Conservation (phyloP, 2,888 invertebrate genomes). For the Pterostichus niger region DNA sequence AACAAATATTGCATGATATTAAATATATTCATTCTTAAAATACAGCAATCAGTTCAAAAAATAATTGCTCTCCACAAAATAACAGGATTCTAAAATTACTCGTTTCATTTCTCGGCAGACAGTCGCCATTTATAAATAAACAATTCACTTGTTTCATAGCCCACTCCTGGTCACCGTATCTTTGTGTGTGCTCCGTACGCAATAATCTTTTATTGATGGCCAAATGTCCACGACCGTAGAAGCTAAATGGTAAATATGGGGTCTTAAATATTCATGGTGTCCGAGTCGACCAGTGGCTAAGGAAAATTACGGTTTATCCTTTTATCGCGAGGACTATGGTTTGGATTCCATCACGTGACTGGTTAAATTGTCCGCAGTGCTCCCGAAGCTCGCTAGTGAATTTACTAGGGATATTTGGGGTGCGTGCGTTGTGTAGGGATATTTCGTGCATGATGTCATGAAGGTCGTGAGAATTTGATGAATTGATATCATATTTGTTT, state of each 20-base stretch:
- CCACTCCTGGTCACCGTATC: slow-evolving; percentile 20
- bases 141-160: slow-evolving; percentile 41
- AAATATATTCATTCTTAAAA: slow-evolving; percentile 12
- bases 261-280: slow-evolving; percentile 48
- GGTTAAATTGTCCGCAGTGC: background rate
- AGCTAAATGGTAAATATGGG: slow-evolving; percentile 53
- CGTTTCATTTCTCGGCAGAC: slow-evolving; percentile 8
- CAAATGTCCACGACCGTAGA: slow-evolving; percentile 7
- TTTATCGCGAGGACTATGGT: slow-evolving; percentile 33
- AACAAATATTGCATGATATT: background rate
- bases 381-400: background rate
- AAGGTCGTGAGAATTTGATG: no score
- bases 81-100: slow-evolving; percentile 23
- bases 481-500: no score
- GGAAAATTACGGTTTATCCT: slow-evolving; percentile 52
- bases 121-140: slow-evolving; percentile 50
- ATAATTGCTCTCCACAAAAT: slow-evolving; percentile 32
- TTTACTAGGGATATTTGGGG: background rate
- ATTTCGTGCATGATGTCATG: no score
- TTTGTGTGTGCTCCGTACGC: slow-evolving; percentile 49
- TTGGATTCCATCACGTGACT: slow-evolving; percentile 40
- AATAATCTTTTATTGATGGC: slow-evolving; percentile 60
- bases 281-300: slow-evolving; percentile 11
- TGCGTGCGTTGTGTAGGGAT: background rate
- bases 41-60: background rate